A percentile compares a stretch with the other conserved stretches of the same genome.
These are phyloP conservation scores for Sinocyclocheilus maitianheensis DNA, from an alignment of 2,113 vertebrate genomes.

Conservation along the genomic window DNA sequence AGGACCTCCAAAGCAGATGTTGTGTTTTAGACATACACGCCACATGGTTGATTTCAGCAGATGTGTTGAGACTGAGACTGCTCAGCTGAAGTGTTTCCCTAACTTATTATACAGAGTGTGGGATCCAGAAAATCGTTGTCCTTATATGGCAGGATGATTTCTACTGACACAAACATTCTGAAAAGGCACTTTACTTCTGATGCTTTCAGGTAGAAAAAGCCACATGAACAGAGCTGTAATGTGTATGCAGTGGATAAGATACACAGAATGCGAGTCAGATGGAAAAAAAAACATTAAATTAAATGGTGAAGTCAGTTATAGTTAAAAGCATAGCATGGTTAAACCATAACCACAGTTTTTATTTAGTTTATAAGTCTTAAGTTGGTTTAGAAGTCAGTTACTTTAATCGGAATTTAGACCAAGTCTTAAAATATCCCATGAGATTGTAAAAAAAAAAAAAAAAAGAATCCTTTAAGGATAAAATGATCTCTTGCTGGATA, in stretches of 20 bases:
- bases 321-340: too few relatives aligned
- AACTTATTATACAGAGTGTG: slow-evolving; percentile 17
- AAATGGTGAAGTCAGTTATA: too few relatives aligned
- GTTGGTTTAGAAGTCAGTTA: neutral
- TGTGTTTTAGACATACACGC: slow-evolving; percentile 5
- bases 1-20: slow-evolving; percentile 38
- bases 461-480: neutral
- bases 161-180: slow-evolving; percentile 14
- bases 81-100: slow-evolving; percentile 37
- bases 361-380: too few relatives aligned
- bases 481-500: neutral
- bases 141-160: slow-evolving; percentile 47
- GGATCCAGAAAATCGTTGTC: slow-evolving; percentile 35
- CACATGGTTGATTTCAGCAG: slow-evolving; percentile 23
- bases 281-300: too few relatives aligned
- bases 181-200: neutral
- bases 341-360: too few relatives aligned
- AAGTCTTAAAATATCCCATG: neutral
- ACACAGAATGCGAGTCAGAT: slow-evolving; percentile 16
- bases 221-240: neutral
- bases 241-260: slow-evolving; percentile 10
- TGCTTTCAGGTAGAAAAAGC: slow-evolving; percentile 10
- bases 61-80: neutral
- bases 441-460: neutral
- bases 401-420: neutral